These are phyloP conservation scores for Cephus cinctus DNA, from an alignment of 1,140 invertebrate species.

Conservation along the genomic window DNA sequence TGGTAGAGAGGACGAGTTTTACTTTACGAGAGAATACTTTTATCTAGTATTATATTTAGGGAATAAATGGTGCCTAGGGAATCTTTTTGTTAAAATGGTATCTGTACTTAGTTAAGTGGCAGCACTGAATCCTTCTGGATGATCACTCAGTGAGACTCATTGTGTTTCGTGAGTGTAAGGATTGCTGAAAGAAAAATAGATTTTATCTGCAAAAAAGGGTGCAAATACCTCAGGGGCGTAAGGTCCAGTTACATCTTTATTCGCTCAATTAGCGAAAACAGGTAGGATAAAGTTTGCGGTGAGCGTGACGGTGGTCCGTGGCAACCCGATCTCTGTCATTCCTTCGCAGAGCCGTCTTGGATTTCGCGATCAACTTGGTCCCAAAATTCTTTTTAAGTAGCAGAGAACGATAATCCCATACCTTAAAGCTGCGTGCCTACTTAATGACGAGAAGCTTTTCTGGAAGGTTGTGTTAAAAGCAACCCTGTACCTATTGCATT, in stretches of 20 bases:
- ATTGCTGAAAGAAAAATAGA: conserved; percentile 13
- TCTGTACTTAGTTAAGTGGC: too few relatives aligned
- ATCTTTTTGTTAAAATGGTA: too few relatives aligned
- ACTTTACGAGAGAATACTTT: too few relatives aligned
- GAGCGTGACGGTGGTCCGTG: conserved; percentile 40
- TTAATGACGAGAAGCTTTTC: too few relatives aligned
- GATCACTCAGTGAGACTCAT: too few relatives aligned
- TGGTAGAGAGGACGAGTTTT: too few relatives aligned
- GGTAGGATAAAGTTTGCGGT: conserved; percentile 52
- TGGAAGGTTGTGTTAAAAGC: too few relatives aligned
- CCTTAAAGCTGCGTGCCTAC: too few relatives aligned
- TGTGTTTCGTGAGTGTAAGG: background rate
- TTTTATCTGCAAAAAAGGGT: conserved; percentile 39
- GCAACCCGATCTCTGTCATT: conserved; percentile 55
- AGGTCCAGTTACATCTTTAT: conserved; percentile 58
- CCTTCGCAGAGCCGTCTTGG: conserved; percentile 40
- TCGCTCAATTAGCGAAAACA: conserved; percentile 58
- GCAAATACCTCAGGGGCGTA: conserved; percentile 51
- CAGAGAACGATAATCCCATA: conserved; percentile 45
- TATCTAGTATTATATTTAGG: too few relatives aligned
- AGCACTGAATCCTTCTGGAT: too few relatives aligned
- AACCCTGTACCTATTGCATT: too few relatives aligned
- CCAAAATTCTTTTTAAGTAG: conserved; percentile 46
- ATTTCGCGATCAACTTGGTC: conserved; percentile 45
- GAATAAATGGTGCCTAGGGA: too few relatives aligned